Conservation (phyloP, 2,888 invertebrate genomes). For the Melikaiella ostensackeni region DNA sequence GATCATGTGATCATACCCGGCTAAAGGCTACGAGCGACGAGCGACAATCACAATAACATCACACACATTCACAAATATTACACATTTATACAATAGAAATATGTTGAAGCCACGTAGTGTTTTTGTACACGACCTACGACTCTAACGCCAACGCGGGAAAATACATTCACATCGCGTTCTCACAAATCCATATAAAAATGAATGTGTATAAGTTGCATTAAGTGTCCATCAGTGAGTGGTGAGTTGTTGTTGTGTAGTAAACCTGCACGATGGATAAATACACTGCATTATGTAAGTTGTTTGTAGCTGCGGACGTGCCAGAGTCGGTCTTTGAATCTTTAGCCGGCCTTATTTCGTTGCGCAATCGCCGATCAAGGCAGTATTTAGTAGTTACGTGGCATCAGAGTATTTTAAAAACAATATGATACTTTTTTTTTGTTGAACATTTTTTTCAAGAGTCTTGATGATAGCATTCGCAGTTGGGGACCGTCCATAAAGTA, state of each 20-base stretch:
- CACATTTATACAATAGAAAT: background rate
- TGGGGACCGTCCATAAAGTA: too few relatives aligned
- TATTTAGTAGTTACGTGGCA: conserved; percentile 29
- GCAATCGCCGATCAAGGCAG: conserved; percentile 36
- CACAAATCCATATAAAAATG: background rate
- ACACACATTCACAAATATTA: background rate
- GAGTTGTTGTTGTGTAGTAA: conserved; percentile 53
- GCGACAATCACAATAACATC: too few relatives aligned
- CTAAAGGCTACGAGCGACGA: background rate
- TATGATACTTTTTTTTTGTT: background rate
- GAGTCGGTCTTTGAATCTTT: conserved; percentile 48
- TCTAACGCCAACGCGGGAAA: conserved; percentile 36
- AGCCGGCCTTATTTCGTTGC: conserved; percentile 33
- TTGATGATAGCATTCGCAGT: too few relatives aligned
- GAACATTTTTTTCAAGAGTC: too few relatives aligned
- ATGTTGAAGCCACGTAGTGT: conserved; percentile 7
- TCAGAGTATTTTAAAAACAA: conserved; percentile 10
- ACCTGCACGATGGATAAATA: conserved; percentile 62
- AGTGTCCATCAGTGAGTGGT: conserved; percentile 2
- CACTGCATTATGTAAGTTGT: conserved; percentile 69
- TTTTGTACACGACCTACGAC: conserved; percentile 37
- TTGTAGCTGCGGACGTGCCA: conserved; percentile 57
- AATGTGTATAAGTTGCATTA: conserved; percentile 4
- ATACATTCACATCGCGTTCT: conserved; percentile 5
- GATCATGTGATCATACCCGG: too few relatives aligned